phyloP scores from a whole-genome alignment of 64 coral and sea anemone genomes.

The Montipora efflorescens region DNA sequence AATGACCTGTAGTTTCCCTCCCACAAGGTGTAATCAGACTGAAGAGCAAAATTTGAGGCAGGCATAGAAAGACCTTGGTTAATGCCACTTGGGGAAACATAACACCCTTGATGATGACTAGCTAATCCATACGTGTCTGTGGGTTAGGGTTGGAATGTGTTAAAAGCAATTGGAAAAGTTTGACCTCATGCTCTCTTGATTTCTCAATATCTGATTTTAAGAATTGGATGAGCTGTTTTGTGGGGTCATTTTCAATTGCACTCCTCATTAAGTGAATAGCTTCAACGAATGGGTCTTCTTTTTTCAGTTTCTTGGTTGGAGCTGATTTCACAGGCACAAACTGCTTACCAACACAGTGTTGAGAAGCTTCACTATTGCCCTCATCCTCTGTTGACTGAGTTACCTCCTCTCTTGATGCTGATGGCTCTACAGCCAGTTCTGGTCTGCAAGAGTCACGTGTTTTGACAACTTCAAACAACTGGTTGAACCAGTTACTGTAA shows the following conservation, averaged over 20 bases:
- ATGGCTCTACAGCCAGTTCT: conserved; percentile 69
- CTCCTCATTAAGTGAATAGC: conserved; percentile 44
- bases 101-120: too few relatives aligned
- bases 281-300: conserved; percentile 62
- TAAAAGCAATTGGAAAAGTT: conserved; percentile 69
- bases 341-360: conserved; percentile 9
- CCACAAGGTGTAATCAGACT: too few relatives aligned
- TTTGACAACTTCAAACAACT: conserved; percentile 68
- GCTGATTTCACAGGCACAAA: conserved; percentile 72
- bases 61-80: too few relatives aligned
- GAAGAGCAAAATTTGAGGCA: too few relatives aligned
- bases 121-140: too few relatives aligned
- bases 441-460: conserved; percentile 69
- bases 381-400: conserved; percentile 28
- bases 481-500: conserved; percentile 66
- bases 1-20: too few relatives aligned
- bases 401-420: conserved; percentile 13
- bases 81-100: too few relatives aligned
- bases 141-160: neutral
- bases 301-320: conserved; percentile 60
- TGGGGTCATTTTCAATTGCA: conserved; percentile 65
- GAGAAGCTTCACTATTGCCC: conserved; percentile 4
- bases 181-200: conserved; percentile 69
- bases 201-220: conserved; percentile 76
- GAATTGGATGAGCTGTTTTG: conserved; percentile 77